Evolutionary conservation across 2,797 vertebrate genomes (phyloP).

Genomic region (Sebastes matsubarae): DNA sequence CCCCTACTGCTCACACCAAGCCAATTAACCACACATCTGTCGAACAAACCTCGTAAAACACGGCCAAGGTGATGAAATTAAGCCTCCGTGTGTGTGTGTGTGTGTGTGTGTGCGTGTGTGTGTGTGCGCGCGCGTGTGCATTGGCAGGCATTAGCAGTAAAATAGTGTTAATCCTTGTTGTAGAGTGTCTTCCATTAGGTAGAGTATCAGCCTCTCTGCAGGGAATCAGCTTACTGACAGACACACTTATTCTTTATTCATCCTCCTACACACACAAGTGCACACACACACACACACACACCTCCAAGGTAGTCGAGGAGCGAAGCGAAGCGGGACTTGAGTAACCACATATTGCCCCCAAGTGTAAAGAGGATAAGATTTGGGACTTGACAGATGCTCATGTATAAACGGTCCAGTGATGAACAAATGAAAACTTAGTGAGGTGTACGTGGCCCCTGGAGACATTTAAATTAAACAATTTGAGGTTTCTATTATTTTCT

Average conservation of each 20-base stretch:
- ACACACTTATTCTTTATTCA: slow-evolving; percentile 66
- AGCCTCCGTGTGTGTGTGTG: slow-evolving; percentile 21
- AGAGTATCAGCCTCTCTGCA: slow-evolving; percentile 67
- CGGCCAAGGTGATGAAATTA: slow-evolving; percentile 74
- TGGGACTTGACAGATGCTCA: slow-evolving; percentile 59
- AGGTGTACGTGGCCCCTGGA: slow-evolving; percentile 40
- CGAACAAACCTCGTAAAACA: slow-evolving; percentile 70
- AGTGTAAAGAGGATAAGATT: slow-evolving; percentile 53
- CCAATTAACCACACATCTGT: slow-evolving; percentile 79
- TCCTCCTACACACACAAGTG: slow-evolving; percentile 34
- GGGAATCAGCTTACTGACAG: slow-evolving; percentile 73
- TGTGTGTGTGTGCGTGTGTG: background rate
- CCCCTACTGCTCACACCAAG: slow-evolving; percentile 61
- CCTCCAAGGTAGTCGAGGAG: slow-evolving; percentile 11
- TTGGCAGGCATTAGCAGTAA: slow-evolving; percentile 64
- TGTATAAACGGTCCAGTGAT: slow-evolving; percentile 59
- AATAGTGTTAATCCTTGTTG: slow-evolving; percentile 73
- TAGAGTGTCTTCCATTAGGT: slow-evolving; percentile 73
- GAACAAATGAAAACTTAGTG: slow-evolving; percentile 65
- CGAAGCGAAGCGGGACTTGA: slow-evolving; percentile 19
- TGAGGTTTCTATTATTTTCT: slow-evolving; percentile 56
- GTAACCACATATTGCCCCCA: slow-evolving; percentile 48
- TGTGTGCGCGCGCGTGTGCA: background rate
- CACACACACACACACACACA: slow-evolving; percentile 14
- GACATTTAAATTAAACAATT: slow-evolving; percentile 49